Evolutionary conservation across 1,140 invertebrate species (phyloP).

Genomic region (Brachionus asplanchnoidis): DNA sequence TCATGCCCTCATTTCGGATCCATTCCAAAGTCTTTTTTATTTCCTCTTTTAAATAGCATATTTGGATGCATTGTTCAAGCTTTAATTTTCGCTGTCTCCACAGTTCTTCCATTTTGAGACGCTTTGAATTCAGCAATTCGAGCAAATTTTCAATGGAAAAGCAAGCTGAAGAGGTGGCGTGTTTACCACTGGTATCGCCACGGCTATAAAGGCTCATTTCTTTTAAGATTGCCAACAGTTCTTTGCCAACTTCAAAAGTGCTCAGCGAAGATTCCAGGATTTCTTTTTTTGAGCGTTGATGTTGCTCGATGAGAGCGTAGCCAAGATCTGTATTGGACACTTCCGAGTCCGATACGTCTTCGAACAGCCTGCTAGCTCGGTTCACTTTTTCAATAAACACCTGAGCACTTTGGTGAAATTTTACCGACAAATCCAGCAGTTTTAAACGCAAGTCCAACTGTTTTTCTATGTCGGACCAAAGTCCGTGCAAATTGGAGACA

Average conservation of each 20-base stretch:
- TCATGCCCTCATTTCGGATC: slow-evolving; percentile 52
- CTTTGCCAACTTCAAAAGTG: slow-evolving; percentile 72
- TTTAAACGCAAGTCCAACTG: slow-evolving; percentile 76
- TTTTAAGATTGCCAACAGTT: slow-evolving; percentile 64
- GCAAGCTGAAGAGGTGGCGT: slow-evolving; percentile 58
- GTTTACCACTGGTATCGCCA: slow-evolving; percentile 52
- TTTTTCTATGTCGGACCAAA: slow-evolving; percentile 68
- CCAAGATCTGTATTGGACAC: slow-evolving; percentile 62
- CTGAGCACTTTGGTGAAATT: background rate
- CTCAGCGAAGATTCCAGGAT: slow-evolving; percentile 72
- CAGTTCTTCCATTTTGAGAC: slow-evolving; percentile 68
- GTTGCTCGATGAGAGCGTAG: slow-evolving; percentile 52
- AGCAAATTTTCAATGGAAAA: slow-evolving; percentile 58
- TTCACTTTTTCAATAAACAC: slow-evolving; percentile 44
- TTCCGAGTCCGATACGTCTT: slow-evolving; percentile 8
- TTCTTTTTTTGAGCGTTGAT: slow-evolving; percentile 48
- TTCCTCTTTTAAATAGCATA: slow-evolving; percentile 69
- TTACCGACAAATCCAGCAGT: background rate
- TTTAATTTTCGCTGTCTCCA: slow-evolving; percentile 63
- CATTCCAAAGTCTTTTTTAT: slow-evolving; percentile 62
- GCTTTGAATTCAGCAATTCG: slow-evolving; percentile 68
- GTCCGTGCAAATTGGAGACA: slow-evolving; percentile 68
- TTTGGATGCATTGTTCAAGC: slow-evolving; percentile 71
- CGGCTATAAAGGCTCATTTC: slow-evolving; percentile 55
- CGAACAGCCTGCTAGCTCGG: slow-evolving; percentile 40